Percentiles rank a stretch among this genome's conserved stretches.
Conservation (phyloP, 2,888 invertebrate genomes). For the Himalopsyche anomala region DNA sequence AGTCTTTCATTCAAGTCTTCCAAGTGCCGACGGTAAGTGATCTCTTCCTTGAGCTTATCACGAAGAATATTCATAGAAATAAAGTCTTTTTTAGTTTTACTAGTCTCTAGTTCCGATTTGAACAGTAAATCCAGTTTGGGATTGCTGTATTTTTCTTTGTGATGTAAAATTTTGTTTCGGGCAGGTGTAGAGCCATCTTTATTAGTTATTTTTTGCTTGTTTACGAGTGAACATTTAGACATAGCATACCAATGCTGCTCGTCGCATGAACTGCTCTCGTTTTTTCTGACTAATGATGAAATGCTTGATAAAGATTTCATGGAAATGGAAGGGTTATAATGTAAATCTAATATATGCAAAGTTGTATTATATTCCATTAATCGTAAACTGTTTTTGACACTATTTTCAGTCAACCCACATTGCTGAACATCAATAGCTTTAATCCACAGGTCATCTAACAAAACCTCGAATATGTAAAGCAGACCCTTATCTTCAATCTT, state of each 20-base stretch:
- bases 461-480: constrained; percentile 79
- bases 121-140: constrained; percentile 16
- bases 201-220: constrained; percentile 44
- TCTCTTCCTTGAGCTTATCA: constrained; percentile 80
- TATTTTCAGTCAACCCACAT: constrained; percentile 83
- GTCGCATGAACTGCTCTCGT: constrained; percentile 68
- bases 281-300: constrained; percentile 73
- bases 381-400: constrained; percentile 77
- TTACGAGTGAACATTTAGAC: constrained; percentile 27
- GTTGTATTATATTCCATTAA: constrained; percentile 81
- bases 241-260: constrained; percentile 51
- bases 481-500: constrained; percentile 82
- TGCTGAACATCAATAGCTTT: constrained; percentile 87
- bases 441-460: constrained; percentile 88
- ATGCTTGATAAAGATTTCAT: constrained; percentile 74
- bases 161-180: constrained; percentile 20
- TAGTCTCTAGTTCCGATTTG: constrained; percentile 45
- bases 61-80: constrained; percentile 70
- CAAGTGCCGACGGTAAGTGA: constrained; percentile 78
- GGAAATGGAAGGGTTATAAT: constrained; percentile 78
- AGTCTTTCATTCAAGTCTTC: constrained; percentile 80
- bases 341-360: constrained; percentile 82
- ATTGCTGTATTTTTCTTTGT: constrained; percentile 24
- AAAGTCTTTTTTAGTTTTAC: constrained; percentile 39
- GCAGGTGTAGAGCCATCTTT: background rate